These are phyloP conservation scores for Mandrillus leucophaeus DNA, from an alignment of 2,113 vertebrate species.

Conservation along the genomic window DNA sequence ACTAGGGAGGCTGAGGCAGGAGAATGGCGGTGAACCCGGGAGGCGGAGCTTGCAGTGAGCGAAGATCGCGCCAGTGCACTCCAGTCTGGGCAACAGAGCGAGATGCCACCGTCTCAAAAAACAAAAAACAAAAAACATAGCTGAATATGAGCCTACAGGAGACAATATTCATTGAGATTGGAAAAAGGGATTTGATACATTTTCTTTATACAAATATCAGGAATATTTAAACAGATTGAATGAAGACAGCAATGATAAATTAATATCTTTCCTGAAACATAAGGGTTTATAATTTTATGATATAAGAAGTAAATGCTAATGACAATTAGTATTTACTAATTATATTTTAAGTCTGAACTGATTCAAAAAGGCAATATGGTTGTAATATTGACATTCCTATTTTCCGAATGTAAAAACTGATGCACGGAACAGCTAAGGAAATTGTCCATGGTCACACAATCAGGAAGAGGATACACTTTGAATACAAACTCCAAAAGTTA, in stretches of 20 bases:
- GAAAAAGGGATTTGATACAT: neutral
- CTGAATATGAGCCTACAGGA: neutral
- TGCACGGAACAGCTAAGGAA: neutral
- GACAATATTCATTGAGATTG: neutral
- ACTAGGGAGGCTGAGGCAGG: too few species aligned
- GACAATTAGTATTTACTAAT: neutral
- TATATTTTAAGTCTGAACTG: neutral
- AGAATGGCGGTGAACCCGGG: too few species aligned
- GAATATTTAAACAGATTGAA: neutral
- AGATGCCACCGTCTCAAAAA: too few species aligned
- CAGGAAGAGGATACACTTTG: neutral
- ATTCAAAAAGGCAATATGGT: neutral
- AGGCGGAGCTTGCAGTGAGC: too few species aligned
- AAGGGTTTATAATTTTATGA: neutral
- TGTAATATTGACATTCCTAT: neutral
- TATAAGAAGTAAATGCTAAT: neutral
- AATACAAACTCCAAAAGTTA: neutral
- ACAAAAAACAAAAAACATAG: neutral
- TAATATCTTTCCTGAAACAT: neutral
- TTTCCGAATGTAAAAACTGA: neutral
- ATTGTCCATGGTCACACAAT: neutral
- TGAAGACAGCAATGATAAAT: neutral
- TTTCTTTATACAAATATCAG: neutral
- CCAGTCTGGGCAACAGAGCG: too few species aligned
- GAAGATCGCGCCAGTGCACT: accelerated